Evolutionary conservation across 64 coral and sea anemone species (phyloP).

Genomic region (Montipora cactus): DNA sequence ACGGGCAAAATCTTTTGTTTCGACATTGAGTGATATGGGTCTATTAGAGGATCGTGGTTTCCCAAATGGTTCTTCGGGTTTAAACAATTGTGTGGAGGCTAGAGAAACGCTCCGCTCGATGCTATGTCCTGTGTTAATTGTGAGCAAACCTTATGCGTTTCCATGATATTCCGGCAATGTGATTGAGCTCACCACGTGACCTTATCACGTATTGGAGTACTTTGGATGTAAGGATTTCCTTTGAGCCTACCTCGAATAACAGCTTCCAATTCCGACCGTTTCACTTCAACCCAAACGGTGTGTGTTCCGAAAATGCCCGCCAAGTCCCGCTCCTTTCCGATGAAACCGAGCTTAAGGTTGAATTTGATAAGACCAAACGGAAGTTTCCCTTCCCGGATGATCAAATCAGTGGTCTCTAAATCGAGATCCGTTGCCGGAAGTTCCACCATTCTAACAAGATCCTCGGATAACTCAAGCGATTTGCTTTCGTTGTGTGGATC

Average conservation of each 20-base stretch:
- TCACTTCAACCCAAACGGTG: constrained; percentile 69
- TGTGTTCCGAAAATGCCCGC: constrained; percentile 40
- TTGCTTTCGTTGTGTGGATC: constrained; percentile 54
- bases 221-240: too few relatives aligned
- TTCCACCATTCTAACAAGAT: constrained; percentile 9
- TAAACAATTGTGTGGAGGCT: too few relatives aligned
- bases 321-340: constrained; percentile 68
- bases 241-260: constrained; percentile 70
- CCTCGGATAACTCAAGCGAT: constrained; percentile 41
- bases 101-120: too few relatives aligned
- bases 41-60: too few relatives aligned
- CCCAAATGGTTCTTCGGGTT: too few relatives aligned
- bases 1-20: too few relatives aligned
- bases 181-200: too few relatives aligned
- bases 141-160: too few relatives aligned
- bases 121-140: too few relatives aligned
- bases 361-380: constrained; percentile 75
- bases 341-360: constrained; percentile 66
- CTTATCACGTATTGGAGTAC: too few relatives aligned
- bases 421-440: constrained; percentile 18
- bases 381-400: constrained; percentile 64
- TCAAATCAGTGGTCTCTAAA: constrained; percentile 43
- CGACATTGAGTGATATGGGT: too few relatives aligned
- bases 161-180: too few relatives aligned
- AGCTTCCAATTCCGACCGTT: constrained; percentile 73